These are phyloP conservation scores for Coremacera marginata DNA, from an alignment of 2,888 invertebrate genomes.

Conservation along the genomic window DNA sequence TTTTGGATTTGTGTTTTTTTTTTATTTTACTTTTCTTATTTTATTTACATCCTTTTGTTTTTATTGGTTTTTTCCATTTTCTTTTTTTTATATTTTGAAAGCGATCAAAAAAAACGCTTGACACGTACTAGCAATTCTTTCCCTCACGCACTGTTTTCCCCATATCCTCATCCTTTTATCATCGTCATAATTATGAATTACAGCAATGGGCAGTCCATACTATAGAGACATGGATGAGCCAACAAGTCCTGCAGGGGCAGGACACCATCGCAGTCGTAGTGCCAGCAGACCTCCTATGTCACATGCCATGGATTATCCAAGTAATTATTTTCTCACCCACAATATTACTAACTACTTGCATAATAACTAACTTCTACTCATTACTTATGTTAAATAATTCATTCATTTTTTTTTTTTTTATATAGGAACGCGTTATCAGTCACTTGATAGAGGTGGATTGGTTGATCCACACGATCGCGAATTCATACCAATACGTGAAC, in stretches of 20 bases:
- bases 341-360: neutral
- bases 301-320: constrained; percentile 73
- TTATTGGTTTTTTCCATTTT: constrained; percentile 39
- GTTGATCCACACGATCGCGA: constrained; percentile 85
- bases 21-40: no score
- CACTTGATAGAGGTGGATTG: constrained; percentile 78
- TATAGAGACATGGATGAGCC: constrained; percentile 85
- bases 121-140: constrained; percentile 60
- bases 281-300: constrained; percentile 79
- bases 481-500: constrained; percentile 86
- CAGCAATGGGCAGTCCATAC: constrained; percentile 76
- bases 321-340: constrained; percentile 60
- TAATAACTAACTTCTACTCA: neutral
- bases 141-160: constrained; percentile 60
- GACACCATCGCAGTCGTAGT: constrained; percentile 84
- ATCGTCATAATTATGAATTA: constrained; percentile 70
- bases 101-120: constrained; percentile 53
- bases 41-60: constrained; percentile 30
- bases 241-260: constrained; percentile 87
- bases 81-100: constrained; percentile 54
- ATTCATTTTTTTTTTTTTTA: constrained; percentile 11
- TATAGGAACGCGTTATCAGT: constrained; percentile 73
- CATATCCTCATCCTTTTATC: constrained; percentile 69
- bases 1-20: constrained; percentile 10
- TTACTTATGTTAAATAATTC: neutral